Evolutionary conservation across 2,113 vertebrate genomes (phyloP), one percentile per base, ranked within the genome.

Genomic region (Sceloporus undulatus): DNA sequence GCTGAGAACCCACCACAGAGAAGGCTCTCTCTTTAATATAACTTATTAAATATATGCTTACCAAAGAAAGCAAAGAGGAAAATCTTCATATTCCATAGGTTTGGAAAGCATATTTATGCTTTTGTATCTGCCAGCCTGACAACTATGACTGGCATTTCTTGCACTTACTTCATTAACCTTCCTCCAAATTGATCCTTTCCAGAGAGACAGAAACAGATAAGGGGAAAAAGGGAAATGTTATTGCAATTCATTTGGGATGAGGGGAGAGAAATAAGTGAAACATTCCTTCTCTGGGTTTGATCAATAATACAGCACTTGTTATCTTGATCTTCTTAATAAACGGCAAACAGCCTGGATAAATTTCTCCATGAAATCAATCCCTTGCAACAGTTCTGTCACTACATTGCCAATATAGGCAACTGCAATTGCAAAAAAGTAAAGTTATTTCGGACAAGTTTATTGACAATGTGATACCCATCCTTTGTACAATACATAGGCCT

Each of bases 251-350:
- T 92, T 0, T 48, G 48, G 48, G 48, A 48, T 7, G 91, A 90
- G 89, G 90, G 34, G 87, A 19, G 0, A 86, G 29, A 48, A 87
- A 82, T 82, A 93, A 94, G 84, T 92, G 80, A 93, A 93, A 79
- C 65, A 88, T 93, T n/a, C 81, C 92, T 34, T 94, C 93, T 90
- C 79, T 80, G 88, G 94, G 90, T 92, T 88, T 95, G 93, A 95
- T 95, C 95, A 95, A 94, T 95, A 95, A 94, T 91, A 91, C 92
- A 94, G 94, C 91, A 94, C 92, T 95, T 94, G 94, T 95, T 95
- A 95, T 93, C 94, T 94, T 94, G 95, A 94, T 96, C 94, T 92
- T 87, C 94, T 91, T 95, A 95, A 95, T 94, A 94, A 96, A 94
- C 91, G 88, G 92, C 92, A 82, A 93, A 92, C 88, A 92, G 38